Conservation (phyloP, 2,888 invertebrate species). For the Tridacna gigas region DNA sequence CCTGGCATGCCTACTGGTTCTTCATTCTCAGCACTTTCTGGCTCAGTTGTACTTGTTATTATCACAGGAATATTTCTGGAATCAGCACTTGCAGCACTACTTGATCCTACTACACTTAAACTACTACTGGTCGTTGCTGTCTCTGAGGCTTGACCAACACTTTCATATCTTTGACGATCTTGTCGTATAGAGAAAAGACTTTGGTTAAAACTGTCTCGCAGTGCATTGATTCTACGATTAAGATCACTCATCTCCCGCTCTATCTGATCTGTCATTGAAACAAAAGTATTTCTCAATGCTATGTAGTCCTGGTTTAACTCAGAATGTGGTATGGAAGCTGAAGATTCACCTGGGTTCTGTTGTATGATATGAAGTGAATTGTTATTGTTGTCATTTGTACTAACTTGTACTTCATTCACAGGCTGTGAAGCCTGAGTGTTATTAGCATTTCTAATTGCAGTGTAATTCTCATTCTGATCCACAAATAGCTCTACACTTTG, state of each 20-base stretch:
- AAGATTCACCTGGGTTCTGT: background rate
- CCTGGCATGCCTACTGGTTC: too few species aligned
- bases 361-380: slow-evolving; percentile 56
- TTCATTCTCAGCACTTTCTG: background rate
- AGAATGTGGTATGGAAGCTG: background rate
- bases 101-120: background rate
- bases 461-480: slow-evolving; percentile 60
- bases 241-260: slow-evolving; percentile 75
- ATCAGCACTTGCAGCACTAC: background rate
- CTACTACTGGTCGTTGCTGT: slow-evolving; percentile 18
- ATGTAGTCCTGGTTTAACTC: slow-evolving; percentile 18
- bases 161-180: slow-evolving; percentile 62
- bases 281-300: slow-evolving; percentile 62
- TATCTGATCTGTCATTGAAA: slow-evolving; percentile 69
- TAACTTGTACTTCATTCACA: slow-evolving; percentile 28
- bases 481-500: slow-evolving; percentile 49
- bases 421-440: slow-evolving; percentile 17
- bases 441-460: slow-evolving; percentile 33
- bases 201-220: slow-evolving; percentile 74
- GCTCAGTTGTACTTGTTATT: background rate
- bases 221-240: slow-evolving; percentile 71
- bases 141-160: slow-evolving; percentile 39
- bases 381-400: slow-evolving; percentile 52
- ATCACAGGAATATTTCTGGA: slow-evolving; percentile 21
- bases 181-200: slow-evolving; percentile 68